Base-by-base conservation (phyloP, 2,113 vertebrate genomes). In the Dryoscopus gambensis region DNA sequence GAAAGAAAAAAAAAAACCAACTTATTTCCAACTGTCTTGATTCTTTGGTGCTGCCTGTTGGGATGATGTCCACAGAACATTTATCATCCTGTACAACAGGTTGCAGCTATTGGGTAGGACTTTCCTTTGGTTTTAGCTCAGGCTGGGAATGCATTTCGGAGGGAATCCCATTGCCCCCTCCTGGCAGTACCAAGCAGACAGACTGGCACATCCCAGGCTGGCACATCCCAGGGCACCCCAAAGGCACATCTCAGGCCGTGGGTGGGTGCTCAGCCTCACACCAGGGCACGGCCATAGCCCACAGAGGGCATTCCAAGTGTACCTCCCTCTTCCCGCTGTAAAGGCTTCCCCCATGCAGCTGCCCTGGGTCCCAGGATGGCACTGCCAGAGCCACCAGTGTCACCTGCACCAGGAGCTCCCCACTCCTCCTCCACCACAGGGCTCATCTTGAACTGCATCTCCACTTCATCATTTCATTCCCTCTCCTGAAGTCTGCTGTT, bases 241-340 rank as follows among this genome's bases (percentile, higher is more conserved):
- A 57, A 55, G 9, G 10, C 44, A 24, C 44, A 14, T 3, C 4
- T 6, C 21, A 44, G 42, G 44, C 28, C 59, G 10, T 22, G 71
- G 11, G 37, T 16, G 23, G 33, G 27, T 42, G 10, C 28, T 37
- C 42, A 76, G 47, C 31, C 42, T 8, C 44, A 39, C 24, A 31
- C 8, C 67, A 76, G 42, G 40, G 22, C 28, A 73, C 50, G 84
- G n/a, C 14, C 11, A 19, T 1, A 3, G 8, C n/a, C 13, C 69
- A 42, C 21, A 49, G 59, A 22, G 59, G 13, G 2, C 20, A 42
- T 33, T 40, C 65, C 4, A 0, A 0, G 7, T 3, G 28, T 8
- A 31, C 2, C 33, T 83, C 16, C 10, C 33, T 33, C n/a, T 46
- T 57, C 42, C 62, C 62, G 14, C 47, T 28, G 8, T 4, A 10